Percentiles rank a stretch among this genome's conserved stretches.
Conservation (phyloP, 2,113 vertebrate genomes). For the Budorcas taxicolor region DNA sequence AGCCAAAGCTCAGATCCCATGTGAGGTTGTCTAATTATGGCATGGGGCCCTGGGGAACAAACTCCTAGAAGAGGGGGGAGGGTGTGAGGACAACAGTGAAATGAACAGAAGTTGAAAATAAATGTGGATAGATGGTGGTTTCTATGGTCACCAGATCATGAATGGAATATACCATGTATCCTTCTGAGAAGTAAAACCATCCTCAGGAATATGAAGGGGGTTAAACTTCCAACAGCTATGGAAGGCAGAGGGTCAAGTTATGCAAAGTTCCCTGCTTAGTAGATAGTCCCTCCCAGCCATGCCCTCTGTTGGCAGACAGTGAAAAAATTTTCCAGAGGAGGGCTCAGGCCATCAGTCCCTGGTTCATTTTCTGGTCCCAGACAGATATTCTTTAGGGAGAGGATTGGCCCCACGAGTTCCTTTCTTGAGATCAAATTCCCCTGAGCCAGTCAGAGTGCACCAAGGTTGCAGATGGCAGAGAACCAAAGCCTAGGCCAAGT, state of each 20-base stretch:
- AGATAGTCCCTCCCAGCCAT: background rate
- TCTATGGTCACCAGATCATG: background rate
- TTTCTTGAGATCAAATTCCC: background rate
- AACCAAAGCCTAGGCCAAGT: rapidly evolving
- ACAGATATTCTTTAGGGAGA: background rate
- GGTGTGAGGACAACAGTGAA: background rate
- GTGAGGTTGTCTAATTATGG: background rate
- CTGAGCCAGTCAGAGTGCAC: background rate
- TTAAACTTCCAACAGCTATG: background rate
- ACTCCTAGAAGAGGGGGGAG: rapidly evolving
- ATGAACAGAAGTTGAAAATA: background rate
- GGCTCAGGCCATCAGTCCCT: background rate
- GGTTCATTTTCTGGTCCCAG: background rate
- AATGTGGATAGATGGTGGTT: background rate
- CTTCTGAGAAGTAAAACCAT: background rate
- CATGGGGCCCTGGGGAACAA: background rate
- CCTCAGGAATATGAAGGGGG: background rate
- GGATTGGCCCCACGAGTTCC: too few relatives aligned
- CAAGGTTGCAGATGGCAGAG: background rate
- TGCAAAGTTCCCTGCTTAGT: background rate
- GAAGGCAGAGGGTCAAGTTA: background rate
- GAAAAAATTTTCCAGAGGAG: background rate
- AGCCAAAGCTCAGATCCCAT: background rate
- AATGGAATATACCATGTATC: background rate
- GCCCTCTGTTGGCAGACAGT: background rate